Conservation (phyloP, 2,797 vertebrate species). For the Ammospiza maritima region DNA sequence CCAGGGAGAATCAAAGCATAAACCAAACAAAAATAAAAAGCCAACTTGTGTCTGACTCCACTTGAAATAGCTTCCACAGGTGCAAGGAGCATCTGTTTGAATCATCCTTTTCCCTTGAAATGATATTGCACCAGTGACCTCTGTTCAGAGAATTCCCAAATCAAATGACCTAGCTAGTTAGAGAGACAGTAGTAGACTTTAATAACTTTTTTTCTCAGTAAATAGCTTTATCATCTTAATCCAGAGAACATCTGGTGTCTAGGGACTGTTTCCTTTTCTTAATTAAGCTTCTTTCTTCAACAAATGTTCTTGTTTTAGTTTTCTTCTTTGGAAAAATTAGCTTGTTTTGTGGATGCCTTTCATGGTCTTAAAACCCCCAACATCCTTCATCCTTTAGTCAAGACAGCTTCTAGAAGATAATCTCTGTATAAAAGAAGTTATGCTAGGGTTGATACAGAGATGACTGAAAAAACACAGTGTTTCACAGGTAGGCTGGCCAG, state of each 20-base stretch:
- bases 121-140: neutral
- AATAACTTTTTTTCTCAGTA: neutral
- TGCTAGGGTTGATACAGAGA: neutral
- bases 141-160: slow-evolving; percentile 38
- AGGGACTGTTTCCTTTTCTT: neutral
- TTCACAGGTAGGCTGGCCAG: neutral
- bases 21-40: slow-evolving; percentile 60
- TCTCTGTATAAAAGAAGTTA: neutral
- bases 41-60: slow-evolving; percentile 24
- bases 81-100: slow-evolving; percentile 54
- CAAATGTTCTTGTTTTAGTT: neutral
- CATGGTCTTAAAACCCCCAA: neutral
- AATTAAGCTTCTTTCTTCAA: neutral
- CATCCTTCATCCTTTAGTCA: neutral
- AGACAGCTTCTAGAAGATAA: neutral
- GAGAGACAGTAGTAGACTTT: slow-evolving; percentile 1
- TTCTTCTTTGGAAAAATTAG: neutral
- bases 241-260: neutral
- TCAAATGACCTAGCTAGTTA: slow-evolving; percentile 33
- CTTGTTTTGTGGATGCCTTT: neutral
- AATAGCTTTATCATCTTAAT: neutral
- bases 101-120: slow-evolving; percentile 16
- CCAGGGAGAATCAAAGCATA: slow-evolving; percentile 50
- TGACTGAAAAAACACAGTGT: accelerated
- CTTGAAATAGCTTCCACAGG: slow-evolving; percentile 48